Conservation (phyloP, 1,140 invertebrate genomes). For the Lysiphlebus fabarum region DNA sequence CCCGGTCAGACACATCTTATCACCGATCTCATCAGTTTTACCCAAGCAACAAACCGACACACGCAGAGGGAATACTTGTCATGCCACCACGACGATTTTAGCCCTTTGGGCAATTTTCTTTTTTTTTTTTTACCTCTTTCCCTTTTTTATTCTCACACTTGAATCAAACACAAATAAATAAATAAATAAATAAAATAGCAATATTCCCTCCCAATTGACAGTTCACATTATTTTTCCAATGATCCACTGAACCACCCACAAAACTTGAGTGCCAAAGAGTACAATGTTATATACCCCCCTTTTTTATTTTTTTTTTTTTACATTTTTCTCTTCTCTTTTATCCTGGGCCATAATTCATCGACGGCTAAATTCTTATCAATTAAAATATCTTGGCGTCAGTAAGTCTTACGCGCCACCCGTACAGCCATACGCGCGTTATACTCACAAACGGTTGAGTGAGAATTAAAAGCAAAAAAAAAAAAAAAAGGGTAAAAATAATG, state of each 20-base stretch:
- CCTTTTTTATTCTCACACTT: neutral
- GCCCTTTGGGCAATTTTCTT: conserved; percentile 6
- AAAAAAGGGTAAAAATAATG: conserved; percentile 15
- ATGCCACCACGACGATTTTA: conserved; percentile 26
- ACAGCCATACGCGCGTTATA: neutral
- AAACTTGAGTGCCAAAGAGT: neutral
- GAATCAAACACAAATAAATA: neutral
- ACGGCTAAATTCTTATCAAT: conserved; percentile 21
- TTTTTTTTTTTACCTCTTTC: neutral
- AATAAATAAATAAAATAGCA: too few relatives aligned
- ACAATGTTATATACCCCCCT: neutral
- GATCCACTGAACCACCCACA: too few relatives aligned
- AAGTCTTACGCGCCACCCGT: conserved; percentile 15
- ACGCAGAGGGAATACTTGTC: conserved; percentile 32
- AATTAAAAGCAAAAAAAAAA: conserved; percentile 17
- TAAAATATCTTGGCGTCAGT: conserved; percentile 12
- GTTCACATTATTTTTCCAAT: too few relatives aligned
- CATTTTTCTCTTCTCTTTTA: too few relatives aligned
- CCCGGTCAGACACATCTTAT: conserved; percentile 44
- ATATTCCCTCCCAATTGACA: too few relatives aligned
- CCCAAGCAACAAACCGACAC: conserved; percentile 41
- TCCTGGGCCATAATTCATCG: conserved; percentile 21
- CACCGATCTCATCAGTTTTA: conserved; percentile 42
- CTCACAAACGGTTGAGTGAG: neutral
- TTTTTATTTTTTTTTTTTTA: too few relatives aligned